Conservation (phyloP, 1,140 invertebrate genomes). For the Leptinotarsa lineolata region DNA sequence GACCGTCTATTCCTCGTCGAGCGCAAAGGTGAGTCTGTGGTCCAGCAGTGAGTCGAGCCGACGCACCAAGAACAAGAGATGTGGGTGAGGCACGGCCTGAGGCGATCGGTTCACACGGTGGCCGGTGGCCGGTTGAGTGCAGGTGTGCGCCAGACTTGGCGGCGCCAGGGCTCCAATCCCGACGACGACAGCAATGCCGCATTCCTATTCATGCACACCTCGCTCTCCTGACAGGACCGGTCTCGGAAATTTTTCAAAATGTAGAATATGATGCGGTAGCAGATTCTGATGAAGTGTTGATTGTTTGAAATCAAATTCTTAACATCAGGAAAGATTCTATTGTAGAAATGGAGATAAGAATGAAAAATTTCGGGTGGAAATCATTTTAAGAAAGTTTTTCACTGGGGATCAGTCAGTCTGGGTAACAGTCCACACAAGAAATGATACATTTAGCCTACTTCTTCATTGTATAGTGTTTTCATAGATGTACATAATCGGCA, state of each 20-base stretch:
- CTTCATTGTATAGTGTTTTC: too few species aligned
- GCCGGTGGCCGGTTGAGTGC: conserved; percentile 32
- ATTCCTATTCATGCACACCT: conserved; percentile 19
- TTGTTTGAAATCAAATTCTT: too few species aligned
- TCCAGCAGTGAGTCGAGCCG: background rate
- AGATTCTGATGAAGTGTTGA: too few species aligned
- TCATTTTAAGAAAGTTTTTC: too few species aligned
- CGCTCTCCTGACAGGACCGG: background rate
- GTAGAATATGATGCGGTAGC: too few species aligned
- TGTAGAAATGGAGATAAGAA: too few species aligned
- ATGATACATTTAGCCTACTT: too few species aligned
- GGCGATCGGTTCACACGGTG: conserved; percentile 46
- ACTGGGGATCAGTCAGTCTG: too few species aligned
- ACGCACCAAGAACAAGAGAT: conserved; percentile 25
- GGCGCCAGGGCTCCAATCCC: conserved; percentile 36
- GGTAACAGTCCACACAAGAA: too few species aligned
- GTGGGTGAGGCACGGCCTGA: conserved; percentile 39
- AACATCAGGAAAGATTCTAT: too few species aligned
- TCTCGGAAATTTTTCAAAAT: background rate
- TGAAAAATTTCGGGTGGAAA: too few species aligned
- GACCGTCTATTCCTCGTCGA: background rate
- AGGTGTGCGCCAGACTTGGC: conserved; percentile 46
- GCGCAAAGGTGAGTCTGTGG: background rate
- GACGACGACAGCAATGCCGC: conserved; percentile 27
- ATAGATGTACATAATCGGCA: too few species aligned